These are phyloP conservation scores for Cremastinae sp. DNA, from an alignment of 2,888 invertebrate species.

Conservation along the genomic window DNA sequence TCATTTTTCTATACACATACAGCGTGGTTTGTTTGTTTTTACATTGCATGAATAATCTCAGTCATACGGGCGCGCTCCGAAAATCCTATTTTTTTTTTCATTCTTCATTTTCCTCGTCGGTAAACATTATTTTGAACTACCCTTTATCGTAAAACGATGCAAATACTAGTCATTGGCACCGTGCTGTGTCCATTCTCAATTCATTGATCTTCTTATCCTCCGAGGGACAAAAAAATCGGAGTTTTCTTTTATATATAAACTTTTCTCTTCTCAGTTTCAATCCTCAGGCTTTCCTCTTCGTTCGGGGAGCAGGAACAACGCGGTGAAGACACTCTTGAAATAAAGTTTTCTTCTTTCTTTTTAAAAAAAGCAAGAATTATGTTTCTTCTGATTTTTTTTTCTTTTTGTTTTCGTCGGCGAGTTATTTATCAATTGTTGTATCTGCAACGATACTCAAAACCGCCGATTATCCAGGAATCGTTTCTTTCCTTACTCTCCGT, in stretches of 20 bases:
- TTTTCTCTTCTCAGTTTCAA: constrained; percentile 7
- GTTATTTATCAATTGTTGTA: constrained; percentile 11
- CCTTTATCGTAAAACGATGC: constrained; percentile 43
- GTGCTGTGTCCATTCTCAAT: constrained; percentile 24
- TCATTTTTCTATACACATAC: constrained; percentile 61
- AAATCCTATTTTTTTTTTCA: constrained; percentile 32
- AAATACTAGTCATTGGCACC: constrained; percentile 56
- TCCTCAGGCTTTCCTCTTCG: neutral
- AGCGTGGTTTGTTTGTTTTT: constrained; percentile 42
- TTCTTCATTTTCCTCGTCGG: neutral
- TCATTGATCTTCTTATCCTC: neutral
- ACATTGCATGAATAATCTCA: constrained; percentile 56
- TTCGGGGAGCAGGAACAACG: constrained; percentile 24
- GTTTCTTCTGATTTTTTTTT: constrained; percentile 39
- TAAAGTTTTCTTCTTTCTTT: constrained; percentile 30
- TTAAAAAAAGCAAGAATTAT: constrained; percentile 28
- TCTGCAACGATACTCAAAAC: constrained; percentile 45
- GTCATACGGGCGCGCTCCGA: constrained; percentile 28
- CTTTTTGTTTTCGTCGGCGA: too few species aligned
- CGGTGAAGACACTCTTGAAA: constrained; percentile 31
- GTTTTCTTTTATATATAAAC: constrained; percentile 1
- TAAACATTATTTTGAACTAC: constrained; percentile 33
- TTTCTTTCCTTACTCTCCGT: constrained; percentile 22
- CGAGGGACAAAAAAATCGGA: neutral
- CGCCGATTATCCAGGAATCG: neutral